These are phyloP conservation scores for Ptychodera flava DNA, from an alignment of 35 echinoderm and acorn worm genomes.

Conservation along the genomic window DNA sequence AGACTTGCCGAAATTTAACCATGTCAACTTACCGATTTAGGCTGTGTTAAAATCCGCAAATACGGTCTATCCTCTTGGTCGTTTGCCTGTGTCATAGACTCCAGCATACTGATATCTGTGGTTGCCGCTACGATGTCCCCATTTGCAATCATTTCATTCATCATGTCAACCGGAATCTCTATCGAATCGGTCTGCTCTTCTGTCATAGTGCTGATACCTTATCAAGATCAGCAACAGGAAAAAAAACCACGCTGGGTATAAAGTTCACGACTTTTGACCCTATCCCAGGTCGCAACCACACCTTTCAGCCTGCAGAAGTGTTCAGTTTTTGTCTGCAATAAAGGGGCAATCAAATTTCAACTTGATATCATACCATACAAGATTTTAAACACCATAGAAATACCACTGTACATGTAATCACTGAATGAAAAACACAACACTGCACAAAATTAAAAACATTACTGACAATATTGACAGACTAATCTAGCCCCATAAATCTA, in stretches of 20 bases:
- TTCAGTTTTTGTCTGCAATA: background rate
- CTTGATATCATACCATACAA: too few relatives aligned
- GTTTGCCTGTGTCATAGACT: background rate
- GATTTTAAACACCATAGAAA: too few relatives aligned
- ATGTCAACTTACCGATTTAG: background rate
- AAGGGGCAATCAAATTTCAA: too few relatives aligned
- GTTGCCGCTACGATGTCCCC: background rate
- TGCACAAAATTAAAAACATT: too few relatives aligned
- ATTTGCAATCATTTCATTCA: background rate
- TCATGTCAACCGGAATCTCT: background rate
- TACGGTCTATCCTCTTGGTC: background rate
- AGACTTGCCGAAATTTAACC: background rate
- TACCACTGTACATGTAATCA: too few relatives aligned
- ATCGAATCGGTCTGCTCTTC: background rate
- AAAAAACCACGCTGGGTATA: background rate
- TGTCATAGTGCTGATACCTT: background rate
- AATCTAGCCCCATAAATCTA: too few relatives aligned
- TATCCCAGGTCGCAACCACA: too few relatives aligned
- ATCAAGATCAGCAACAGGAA: background rate
- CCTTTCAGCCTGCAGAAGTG: too few relatives aligned
- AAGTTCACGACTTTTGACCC: background rate
- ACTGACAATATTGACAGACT: too few relatives aligned
- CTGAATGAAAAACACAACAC: too few relatives aligned
- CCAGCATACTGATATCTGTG: background rate
- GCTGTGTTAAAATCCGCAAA: background rate